These are phyloP conservation scores for Teleogryllus occipitalis DNA, from an alignment of 1,140 invertebrate genomes.

Conservation along the genomic window DNA sequence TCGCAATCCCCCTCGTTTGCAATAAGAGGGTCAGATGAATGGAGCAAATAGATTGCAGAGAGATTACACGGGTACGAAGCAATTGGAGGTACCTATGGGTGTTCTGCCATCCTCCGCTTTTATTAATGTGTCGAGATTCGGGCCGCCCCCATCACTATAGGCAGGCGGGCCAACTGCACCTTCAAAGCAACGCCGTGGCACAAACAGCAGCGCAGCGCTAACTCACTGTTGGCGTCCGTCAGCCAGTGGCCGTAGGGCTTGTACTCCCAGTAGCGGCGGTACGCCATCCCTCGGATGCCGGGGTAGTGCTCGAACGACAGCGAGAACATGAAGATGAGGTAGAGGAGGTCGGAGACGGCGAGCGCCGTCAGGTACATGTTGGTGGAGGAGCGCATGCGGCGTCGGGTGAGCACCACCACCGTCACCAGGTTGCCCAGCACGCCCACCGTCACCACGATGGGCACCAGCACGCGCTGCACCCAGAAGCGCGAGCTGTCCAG, in stretches of 20 bases:
- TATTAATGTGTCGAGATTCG: no score
- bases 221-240: conserved; percentile 53
- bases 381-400: conserved; percentile 65
- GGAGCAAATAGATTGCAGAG: no score
- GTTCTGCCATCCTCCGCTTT: no score
- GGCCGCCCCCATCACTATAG: no score
- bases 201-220: background rate
- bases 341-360: conserved; percentile 62
- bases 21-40: no score
- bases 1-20: no score
- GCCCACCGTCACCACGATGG: conserved; percentile 58
- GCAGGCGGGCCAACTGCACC: no score
- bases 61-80: no score
- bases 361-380: conserved; percentile 66
- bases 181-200: no score
- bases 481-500: conserved; percentile 43
- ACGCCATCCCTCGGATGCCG: conserved; percentile 36
- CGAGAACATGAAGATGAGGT: conserved; percentile 56
- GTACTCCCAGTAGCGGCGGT: conserved; percentile 43
- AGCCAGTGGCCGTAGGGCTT: conserved; percentile 50
- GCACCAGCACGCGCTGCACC: conserved; percentile 58
- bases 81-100: no score
- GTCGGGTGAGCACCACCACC: conserved; percentile 62
- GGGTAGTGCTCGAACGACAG: conserved; percentile 55
- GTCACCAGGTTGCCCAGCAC: conserved; percentile 62